Base-by-base conservation (phyloP, 2,113 vertebrate genomes). In the Takifugu flavidus region DNA sequence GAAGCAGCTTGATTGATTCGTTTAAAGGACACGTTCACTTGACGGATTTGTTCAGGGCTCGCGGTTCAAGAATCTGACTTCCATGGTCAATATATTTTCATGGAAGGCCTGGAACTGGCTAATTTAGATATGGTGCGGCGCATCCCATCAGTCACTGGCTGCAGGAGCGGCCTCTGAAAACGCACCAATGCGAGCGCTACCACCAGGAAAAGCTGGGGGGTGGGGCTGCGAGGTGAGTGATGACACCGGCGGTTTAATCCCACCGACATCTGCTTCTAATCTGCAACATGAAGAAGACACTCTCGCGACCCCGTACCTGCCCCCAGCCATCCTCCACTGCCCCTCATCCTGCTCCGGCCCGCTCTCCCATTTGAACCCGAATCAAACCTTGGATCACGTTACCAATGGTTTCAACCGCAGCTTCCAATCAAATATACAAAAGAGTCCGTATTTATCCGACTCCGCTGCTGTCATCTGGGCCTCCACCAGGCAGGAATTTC, bases 241-340 rank as follows among this genome's bases (percentile, higher is more conserved):
- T 90, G 91, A 90, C 84, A 89, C 86, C 56, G 66, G 62, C 26
- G 72, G 72, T 82, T 74, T 89, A 89, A 90, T 88, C 84, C 82
- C 75, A 79, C 65, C 72, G 56, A 89, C 89, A 91, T 91, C 89
- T 92, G 89, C 82, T 91, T 91, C 82, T 87, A 89, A 91, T 88
- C 86, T 87, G 70, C 74, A 85, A 89, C 86, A 87, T 87, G 82
- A 88, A 91, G 84, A 87, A 88, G 84, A 79, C 88, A 88, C 79
- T 84, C 65, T 73, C 65, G 57, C 80, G 74, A 86, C 87, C 87
- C 84, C 77, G 31, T 83, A 78, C 77, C 70, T 83, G 82, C 75
- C 78, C 83, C 77, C 65, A 74, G 67, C 79, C 78, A 69, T 80
- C 80, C 65, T 76, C 82, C 49, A 61, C 70, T 70, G 72, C 67